phyloP scores from a whole-genome alignment of 2,113 vertebrate species.

The Gymnarchus niloticus region DNA sequence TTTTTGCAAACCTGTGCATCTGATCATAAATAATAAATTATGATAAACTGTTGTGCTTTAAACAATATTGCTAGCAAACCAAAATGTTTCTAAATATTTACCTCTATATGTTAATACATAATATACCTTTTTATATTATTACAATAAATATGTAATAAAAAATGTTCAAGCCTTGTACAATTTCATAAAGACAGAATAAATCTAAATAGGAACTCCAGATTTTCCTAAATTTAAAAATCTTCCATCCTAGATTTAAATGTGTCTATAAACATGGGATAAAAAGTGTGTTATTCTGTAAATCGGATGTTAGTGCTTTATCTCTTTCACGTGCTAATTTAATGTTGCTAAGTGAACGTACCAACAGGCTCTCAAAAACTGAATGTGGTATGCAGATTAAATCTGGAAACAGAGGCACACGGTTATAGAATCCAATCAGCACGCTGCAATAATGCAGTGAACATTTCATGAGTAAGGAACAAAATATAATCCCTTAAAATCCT shows the following conservation, averaged over 20 bases:
- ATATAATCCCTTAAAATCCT: background rate
- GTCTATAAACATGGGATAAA: background rate
- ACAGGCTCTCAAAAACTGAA: constrained; percentile 51
- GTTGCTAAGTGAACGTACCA: constrained; percentile 66
- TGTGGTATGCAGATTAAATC: constrained; percentile 68
- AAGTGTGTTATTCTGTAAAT: constrained; percentile 31
- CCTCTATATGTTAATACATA: background rate
- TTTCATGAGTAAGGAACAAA: constrained; percentile 30
- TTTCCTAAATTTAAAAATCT: too few relatives aligned
- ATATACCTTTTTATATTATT: background rate
- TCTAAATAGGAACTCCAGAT: too few relatives aligned
- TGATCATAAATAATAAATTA: background rate
- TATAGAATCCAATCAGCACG: constrained; percentile 55
- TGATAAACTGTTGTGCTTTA: background rate
- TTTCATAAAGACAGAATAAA: too few relatives aligned
- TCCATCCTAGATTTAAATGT: too few relatives aligned
- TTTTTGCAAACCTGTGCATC: background rate
- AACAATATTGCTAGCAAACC: background rate
- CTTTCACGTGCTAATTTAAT: constrained; percentile 65
- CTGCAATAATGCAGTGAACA: constrained; percentile 47
- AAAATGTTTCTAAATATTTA: background rate
- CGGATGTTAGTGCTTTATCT: constrained; percentile 47
- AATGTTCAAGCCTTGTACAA: background rate
- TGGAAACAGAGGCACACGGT: constrained; percentile 61
- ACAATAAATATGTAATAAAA: background rate